phyloP scores from a whole-genome alignment of 2,797 vertebrate species.

The Ptychobarbus kaznakovi region DNA sequence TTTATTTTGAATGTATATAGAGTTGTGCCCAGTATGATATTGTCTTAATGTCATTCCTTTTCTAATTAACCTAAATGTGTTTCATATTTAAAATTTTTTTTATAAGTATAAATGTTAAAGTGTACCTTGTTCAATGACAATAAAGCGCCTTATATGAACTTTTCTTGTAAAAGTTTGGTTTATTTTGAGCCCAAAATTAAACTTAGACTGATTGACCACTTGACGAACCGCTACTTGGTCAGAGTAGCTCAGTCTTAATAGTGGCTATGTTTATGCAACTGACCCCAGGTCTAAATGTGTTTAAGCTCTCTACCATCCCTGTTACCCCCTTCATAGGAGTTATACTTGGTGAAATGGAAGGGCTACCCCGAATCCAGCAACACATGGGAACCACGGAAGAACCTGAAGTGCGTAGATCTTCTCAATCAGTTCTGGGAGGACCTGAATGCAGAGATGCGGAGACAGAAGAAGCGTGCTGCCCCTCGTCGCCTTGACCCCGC shows the following conservation, averaged over 20 bases:
- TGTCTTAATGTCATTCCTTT: too few relatives aligned
- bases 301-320: neutral
- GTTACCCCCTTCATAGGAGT: slow-evolving; percentile 67
- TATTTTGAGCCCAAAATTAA: neutral
- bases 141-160: neutral
- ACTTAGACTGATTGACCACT: too few relatives aligned
- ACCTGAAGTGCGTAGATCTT: slow-evolving; percentile 78
- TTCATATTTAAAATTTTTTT: neutral
- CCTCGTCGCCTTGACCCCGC: slow-evolving; percentile 71
- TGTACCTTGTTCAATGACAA: neutral
- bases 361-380: slow-evolving; percentile 76
- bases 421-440: slow-evolving; percentile 81
- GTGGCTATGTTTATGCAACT: neutral
- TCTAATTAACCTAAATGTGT: neutral
- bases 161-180: neutral
- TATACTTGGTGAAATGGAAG: slow-evolving; percentile 83
- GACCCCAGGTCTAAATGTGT: neutral
- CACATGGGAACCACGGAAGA: slow-evolving; percentile 81
- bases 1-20: too few relatives aligned
- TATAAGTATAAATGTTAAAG: neutral
- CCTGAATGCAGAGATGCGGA: slow-evolving; percentile 71
- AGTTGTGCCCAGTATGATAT: too few relatives aligned
- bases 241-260: neutral
- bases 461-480: slow-evolving; percentile 57
- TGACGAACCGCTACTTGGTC: neutral